phyloP scores from a whole-genome alignment of 2,888 invertebrate species.

The Lepidonotus clava region DNA sequence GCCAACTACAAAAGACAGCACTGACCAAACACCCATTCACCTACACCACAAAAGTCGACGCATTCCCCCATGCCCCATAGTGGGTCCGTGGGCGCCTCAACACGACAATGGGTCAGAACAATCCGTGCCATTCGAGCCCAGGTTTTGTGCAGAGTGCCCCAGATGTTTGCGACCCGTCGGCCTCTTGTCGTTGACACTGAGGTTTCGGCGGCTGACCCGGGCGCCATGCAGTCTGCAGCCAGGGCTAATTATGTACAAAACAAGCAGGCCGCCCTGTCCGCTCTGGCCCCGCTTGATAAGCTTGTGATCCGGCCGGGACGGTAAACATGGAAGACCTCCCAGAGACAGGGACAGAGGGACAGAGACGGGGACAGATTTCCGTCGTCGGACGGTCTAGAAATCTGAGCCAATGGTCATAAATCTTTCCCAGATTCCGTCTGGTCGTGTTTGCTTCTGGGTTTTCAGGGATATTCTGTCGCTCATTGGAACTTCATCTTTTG shows the following conservation, averaged over 20 bases:
- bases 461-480: no score
- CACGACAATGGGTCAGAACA: no score
- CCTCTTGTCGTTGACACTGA: neutral
- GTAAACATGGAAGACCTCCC: no score
- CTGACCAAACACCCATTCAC: no score
- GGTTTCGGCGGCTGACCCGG: neutral
- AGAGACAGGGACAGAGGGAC: no score
- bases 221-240: neutral
- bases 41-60: no score
- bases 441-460: no score
- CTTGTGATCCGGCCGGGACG: neutral
- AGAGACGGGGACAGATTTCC: neutral
- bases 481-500: no score
- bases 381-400: neutral
- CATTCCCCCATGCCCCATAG: no score
- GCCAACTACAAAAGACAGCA: no score
- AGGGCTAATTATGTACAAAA: constrained; percentile 11
- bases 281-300: neutral
- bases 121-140: neutral
- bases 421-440: no score
- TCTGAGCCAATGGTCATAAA: constrained; percentile 9
- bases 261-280: neutral
- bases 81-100: no score
- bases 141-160: neutral
- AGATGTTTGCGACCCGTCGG: neutral